Evolutionary conservation across 2,888 invertebrate genomes (phyloP), one percentile per base, ranked within the genome.

Genomic region (Diloba caeruleocephala): DNA sequence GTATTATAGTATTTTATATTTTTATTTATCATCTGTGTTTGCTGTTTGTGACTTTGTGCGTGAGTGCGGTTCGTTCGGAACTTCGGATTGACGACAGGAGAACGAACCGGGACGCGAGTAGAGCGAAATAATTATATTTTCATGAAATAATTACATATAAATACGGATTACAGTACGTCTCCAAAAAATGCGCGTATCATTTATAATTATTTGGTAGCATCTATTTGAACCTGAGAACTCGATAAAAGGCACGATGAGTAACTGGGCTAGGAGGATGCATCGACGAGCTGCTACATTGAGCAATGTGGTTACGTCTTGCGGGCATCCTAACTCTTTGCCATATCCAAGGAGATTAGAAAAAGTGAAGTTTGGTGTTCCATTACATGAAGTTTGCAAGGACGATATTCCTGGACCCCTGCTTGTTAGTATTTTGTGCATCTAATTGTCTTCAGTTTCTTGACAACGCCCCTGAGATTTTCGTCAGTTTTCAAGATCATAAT

Each of bases 321-420:
- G 97, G 63, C 98, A 98, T 91, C 97, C 97, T 17, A 96, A 96
- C 65, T 90, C 95, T 19, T 95, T 96, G 67, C 96, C 97, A 13
- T 97, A 97, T 85, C 97, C 97, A 7, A 94, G 97, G 74, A 94
- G 97, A 81, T 92, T 98, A 68, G 98, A 98, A 92, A 98, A 98
- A 95, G 98, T 99, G 42, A 98, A 98, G 91, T 99, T 99, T 92
- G 98, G 98, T 69, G 97, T 96, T 62, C 96, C 98, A 37, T 94
- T 99, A 63, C 97, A 97, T 77, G 98, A 98, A 95, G 98, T 98
- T 64, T 98, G 98, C 92, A 98, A 98, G 90, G 98, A 98, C 88
- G 98, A 98, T 93, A 97, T 98, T 90, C 98, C 99, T 69, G 98
- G 97, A 71, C 98, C 98, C 63, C 94, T 98, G 80, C 94, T 98